Base-by-base conservation (phyloP, 2,113 vertebrate genomes). In the Rhabdomys dilectus region DNA sequence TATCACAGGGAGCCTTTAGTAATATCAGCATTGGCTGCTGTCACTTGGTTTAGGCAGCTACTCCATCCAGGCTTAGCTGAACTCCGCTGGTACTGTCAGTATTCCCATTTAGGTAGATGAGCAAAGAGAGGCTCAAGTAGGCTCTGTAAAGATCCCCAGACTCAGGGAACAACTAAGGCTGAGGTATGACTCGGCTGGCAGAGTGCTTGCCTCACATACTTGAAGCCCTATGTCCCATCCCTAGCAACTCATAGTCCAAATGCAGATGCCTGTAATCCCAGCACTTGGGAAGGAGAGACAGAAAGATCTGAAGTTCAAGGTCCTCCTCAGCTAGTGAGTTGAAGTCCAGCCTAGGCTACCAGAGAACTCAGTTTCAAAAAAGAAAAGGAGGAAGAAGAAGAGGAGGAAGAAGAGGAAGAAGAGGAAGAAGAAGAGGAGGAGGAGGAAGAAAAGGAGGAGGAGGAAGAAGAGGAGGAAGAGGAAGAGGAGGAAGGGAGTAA, bases 41-140 rank as follows among this genome's bases (percentile, higher is more conserved):
- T 48, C 51, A 7, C 81, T 88, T 88, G 39, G 8, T 17, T 26
- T 19, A 81, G 81, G 87, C 64, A 66, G 68, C 76, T n/a, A 13
- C 72, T 76, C 62, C 60, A 34, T 53, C 62, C 84, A 89, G 56
- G 68, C 70, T 94, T 72, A 66, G 45, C 2, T 76, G 34, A 75
- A 81, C 34, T 91, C 73, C 78, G 51, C 45, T 77, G 68, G 34
- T 73, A 16, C 51, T 42, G 39, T 36, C 1, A 51, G 16, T 7
- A 31, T 45, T 39, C 56, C 89, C 42, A 34, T 66, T 56, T 80
- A 87, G 45, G 87, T 56, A 94, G 68, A 60, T 15, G 19, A 95
- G 64, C 26, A 68, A 56, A 96, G 89, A 26, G 31, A 95, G 82
- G 73, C 48, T 80, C 80, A 48, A 39, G 39, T 0, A 77, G 36